Evolutionary conservation across 1,140 invertebrate genomes (phyloP).

Genomic region (Papilio dardanus): DNA sequence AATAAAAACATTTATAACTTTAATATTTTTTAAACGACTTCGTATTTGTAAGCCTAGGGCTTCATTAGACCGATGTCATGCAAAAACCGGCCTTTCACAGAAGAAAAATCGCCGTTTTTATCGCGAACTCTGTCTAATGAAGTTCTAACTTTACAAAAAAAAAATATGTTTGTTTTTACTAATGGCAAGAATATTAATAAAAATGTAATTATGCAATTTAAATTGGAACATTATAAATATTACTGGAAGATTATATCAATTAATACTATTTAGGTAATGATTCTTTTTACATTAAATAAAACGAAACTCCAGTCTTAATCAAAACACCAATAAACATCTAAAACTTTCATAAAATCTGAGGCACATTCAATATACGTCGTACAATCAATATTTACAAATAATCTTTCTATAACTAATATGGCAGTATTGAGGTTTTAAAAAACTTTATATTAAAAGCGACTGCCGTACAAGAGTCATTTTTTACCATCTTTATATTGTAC

Average conservation of each 20-base stretch:
- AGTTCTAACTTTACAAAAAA: no score
- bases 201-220: neutral
- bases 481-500: neutral
- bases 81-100: no score
- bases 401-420: slow-evolving; percentile 68
- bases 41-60: neutral
- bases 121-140: no score
- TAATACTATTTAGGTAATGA: slow-evolving; percentile 36
- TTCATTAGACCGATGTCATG: no score
- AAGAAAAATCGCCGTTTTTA: no score
- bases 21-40: neutral
- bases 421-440: slow-evolving; percentile 73
- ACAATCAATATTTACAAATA: slow-evolving; percentile 69
- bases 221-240: slow-evolving; percentile 14
- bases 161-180: neutral
- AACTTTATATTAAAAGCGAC: slow-evolving; percentile 38
- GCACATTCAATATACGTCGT: slow-evolving; percentile 77
- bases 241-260: neutral
- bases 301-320: slow-evolving; percentile 52
- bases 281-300: slow-evolving; percentile 35
- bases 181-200: slow-evolving; percentile 3
- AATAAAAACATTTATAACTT: neutral
- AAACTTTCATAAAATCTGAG: slow-evolving; percentile 70
- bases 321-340: slow-evolving; percentile 59
- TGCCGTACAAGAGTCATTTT: neutral